These are phyloP conservation scores for Cyrtodaria siliqua DNA, from an alignment of 2,888 invertebrate genomes.

Conservation along the genomic window DNA sequence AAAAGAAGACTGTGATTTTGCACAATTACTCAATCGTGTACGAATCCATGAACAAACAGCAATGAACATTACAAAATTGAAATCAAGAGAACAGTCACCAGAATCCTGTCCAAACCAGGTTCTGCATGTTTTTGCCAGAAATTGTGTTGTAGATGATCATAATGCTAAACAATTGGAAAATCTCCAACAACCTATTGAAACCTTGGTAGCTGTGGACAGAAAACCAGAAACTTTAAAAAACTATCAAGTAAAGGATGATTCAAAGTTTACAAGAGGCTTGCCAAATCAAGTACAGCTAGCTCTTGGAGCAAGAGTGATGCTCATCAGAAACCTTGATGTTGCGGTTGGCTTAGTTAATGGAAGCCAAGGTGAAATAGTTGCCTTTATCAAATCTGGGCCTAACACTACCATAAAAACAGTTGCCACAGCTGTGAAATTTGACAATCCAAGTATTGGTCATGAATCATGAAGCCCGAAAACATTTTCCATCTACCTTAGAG, in stretches of 20 bases:
- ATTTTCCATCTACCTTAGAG: no score
- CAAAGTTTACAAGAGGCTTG: slow-evolving; percentile 26
- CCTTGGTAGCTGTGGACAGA: slow-evolving; percentile 28
- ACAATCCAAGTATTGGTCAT: slow-evolving; percentile 19
- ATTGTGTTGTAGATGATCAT: slow-evolving; percentile 27
- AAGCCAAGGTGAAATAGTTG: slow-evolving; percentile 38
- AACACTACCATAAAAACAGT: no score
- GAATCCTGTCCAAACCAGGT: not conserved
- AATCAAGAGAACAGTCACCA: slow-evolving; percentile 6
- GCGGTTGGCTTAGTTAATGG: slow-evolving; percentile 57
- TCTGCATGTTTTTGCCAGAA: slow-evolving; percentile 42
- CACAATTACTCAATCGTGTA: slow-evolving; percentile 31
- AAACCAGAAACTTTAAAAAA: slow-evolving; percentile 10
- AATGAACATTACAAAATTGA: slow-evolving; percentile 24
- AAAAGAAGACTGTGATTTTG: slow-evolving; percentile 22
- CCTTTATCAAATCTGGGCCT: not conserved
- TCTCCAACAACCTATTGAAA: not conserved
- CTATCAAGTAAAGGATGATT: not conserved
- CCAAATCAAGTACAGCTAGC: slow-evolving; percentile 9
- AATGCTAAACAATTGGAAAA: slow-evolving; percentile 21
- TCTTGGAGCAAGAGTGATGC: slow-evolving; percentile 51
- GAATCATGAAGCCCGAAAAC: slow-evolving; percentile 10
- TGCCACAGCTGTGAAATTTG: slow-evolving; percentile 34
- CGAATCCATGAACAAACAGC: slow-evolving; percentile 22
- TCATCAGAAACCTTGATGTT: slow-evolving; percentile 53